Percentiles rank a stretch among this genome's conserved stretches.
Conservation (phyloP, 2,888 invertebrate species). For the Pyrgus malvae region DNA sequence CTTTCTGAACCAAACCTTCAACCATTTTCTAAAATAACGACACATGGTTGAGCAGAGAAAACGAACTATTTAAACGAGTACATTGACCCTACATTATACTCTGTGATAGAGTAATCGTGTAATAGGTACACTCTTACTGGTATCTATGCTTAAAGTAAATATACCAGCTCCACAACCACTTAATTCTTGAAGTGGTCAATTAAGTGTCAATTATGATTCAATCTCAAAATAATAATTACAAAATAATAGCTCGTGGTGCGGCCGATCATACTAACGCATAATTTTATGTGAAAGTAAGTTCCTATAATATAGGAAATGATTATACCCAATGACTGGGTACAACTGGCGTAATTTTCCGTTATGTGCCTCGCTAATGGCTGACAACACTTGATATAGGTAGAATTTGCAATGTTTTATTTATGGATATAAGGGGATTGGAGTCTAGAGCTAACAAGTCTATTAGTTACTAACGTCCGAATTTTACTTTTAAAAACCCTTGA, state of each 20-base stretch:
- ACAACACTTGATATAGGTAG: not conserved
- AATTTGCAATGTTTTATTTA: not conserved
- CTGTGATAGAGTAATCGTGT: too few species aligned
- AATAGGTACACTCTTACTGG: too few species aligned
- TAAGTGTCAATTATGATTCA: slow-evolving; percentile 9
- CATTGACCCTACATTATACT: too few species aligned
- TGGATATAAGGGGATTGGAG: not conserved
- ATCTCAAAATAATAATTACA: slow-evolving; percentile 21
- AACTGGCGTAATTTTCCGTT: slow-evolving; percentile 10
- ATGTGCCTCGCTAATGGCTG: not conserved
- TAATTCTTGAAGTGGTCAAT: not conserved
- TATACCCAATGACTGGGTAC: slow-evolving; percentile 12
- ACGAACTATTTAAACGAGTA: too few species aligned
- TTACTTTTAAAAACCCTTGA: too few species aligned
- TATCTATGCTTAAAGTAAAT: not conserved
- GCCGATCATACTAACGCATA: slow-evolving; percentile 12
- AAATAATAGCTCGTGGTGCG: not conserved
- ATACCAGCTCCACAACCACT: not conserved
- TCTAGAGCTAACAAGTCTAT: too few species aligned
- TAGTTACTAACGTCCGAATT: too few species aligned
- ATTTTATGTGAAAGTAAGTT: slow-evolving; percentile 27
- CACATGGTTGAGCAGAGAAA: too few species aligned
- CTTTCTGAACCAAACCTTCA: too few species aligned
- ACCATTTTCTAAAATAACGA: too few species aligned
- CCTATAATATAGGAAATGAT: slow-evolving; percentile 29